Base-by-base conservation (phyloP, 1,140 invertebrate genomes). In the Temnothorax longispinosus region DNA sequence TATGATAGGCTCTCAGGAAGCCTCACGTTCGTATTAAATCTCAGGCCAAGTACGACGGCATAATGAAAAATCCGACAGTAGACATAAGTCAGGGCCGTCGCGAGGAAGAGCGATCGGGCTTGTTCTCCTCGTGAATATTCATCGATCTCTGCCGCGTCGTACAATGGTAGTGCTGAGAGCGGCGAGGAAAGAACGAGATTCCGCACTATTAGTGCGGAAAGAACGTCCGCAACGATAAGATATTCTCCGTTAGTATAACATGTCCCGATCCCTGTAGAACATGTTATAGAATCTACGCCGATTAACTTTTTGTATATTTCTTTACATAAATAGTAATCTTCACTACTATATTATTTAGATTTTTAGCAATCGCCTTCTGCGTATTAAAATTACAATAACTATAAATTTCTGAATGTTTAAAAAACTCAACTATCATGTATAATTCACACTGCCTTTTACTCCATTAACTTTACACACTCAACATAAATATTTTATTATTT, bases 61-160 rank as follows among this genome's bases (percentile, higher is more conserved):
- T 92, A 92, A 92, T 91, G 91, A 92, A 92, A 92, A 92, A 87
- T 91, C 76, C 65, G 54, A 89, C 82, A 75, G 87, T 86, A 69
- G 62, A 77, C 71, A 87, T 92, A 90, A 92, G 88, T 92, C 75
- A 91, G 75, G 52, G 64, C 69, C 84, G 89, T 86, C 87, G 84
- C 84, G 75, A 88, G 85, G 87, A 87, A 88, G 87, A 90, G 72
- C 80, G 90, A 88, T 89, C 87, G 88, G 69, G 58, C 88, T 85
- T 54, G 82, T 77, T 91, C 87, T 71, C 71, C 86, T 91, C 75
- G 72, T 92, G 91, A 91, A 92, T 92, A 92, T 92, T 92, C 91
- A 92, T 91, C 44, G 88, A 65, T 77, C 87, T 60, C 71, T 50
- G 56, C 85, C 44, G 27, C 71, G 44, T 85, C 58, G 54, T 72